A percentile compares a stretch with the other conserved stretches of the same genome.
These are phyloP conservation scores for Neodiprion virginianus DNA, from an alignment of 1,140 invertebrate species.

Conservation along the genomic window DNA sequence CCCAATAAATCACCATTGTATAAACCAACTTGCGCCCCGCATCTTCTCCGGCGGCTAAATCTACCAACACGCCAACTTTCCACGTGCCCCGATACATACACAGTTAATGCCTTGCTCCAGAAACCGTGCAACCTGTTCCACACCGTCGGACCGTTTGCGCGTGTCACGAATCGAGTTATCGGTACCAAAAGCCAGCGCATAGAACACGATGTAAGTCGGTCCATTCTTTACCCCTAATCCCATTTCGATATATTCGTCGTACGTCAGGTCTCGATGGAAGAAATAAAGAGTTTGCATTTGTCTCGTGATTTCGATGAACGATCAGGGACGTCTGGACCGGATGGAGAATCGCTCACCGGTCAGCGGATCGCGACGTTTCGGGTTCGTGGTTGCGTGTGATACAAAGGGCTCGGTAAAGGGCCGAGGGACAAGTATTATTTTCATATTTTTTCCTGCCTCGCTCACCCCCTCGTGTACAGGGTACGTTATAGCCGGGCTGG, in stretches of 20 bases:
- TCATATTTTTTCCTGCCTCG: not conserved
- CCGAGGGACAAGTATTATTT: not conserved
- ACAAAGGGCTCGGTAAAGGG: not conserved
- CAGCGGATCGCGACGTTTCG: not conserved
- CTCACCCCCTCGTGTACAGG: not conserved
- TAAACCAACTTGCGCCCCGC: slow-evolving; percentile 18
- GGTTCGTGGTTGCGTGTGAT: not conserved
- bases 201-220: no score
- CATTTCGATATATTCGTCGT: no score
- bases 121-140: no score
- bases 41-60: not conserved
- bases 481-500: not conserved
- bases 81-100: not conserved
- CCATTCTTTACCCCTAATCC: no score
- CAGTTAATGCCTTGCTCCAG: no score
- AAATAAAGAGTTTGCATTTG: no score
- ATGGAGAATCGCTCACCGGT: not conserved
- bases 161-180: no score
- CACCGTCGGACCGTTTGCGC: no score
- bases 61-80: not conserved
- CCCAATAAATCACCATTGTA: slow-evolving; percentile 43
- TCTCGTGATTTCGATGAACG: no score
- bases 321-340: no score
- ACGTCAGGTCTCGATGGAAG: no score
- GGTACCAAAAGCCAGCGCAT: no score